Percentiles rank a stretch among this genome's conserved stretches.
These are phyloP conservation scores for Selene dorsalis DNA, from an alignment of 2,797 vertebrate species.

Conservation along the genomic window DNA sequence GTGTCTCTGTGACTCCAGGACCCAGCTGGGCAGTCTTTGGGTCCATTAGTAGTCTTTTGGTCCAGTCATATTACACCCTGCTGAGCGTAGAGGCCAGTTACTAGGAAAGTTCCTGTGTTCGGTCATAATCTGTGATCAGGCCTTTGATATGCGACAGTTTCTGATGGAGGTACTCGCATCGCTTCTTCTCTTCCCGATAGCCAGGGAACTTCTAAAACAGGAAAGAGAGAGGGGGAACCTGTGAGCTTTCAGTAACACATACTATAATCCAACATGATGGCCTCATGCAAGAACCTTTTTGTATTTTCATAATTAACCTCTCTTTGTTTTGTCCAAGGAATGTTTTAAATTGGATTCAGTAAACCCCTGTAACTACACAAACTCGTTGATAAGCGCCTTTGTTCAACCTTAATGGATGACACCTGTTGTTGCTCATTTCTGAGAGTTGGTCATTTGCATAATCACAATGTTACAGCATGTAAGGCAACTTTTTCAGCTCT, in stretches of 20 bases:
- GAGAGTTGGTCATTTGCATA: background rate
- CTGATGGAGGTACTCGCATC: slow-evolving; percentile 89
- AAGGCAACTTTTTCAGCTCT: background rate
- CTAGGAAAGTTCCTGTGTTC: slow-evolving; percentile 79
- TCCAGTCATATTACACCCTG: slow-evolving; percentile 66
- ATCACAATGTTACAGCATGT: background rate
- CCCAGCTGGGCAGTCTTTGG: slow-evolving; percentile 66
- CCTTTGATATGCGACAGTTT: slow-evolving; percentile 92
- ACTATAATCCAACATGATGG: background rate
- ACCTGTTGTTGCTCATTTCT: background rate
- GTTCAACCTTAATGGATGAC: background rate
- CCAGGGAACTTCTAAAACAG: slow-evolving; percentile 85
- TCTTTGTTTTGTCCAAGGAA: background rate
- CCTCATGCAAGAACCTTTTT: slow-evolving; percentile 1
- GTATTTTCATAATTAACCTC: background rate
- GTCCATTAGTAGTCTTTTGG: slow-evolving; percentile 77
- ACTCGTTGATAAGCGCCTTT: background rate
- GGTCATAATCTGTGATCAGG: slow-evolving; percentile 89
- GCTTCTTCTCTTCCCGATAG: slow-evolving; percentile 89
- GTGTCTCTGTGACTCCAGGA: slow-evolving; percentile 66
- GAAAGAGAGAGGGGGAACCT: background rate
- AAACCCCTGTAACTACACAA: background rate
- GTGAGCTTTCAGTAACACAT: slow-evolving; percentile 12
- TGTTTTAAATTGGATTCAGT: background rate
- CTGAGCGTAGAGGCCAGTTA: slow-evolving; percentile 48